Evolutionary conservation across 1,140 invertebrate genomes (phyloP), one percentile per base, ranked within the genome.

Genomic region (Lasioglossum albipes): DNA sequence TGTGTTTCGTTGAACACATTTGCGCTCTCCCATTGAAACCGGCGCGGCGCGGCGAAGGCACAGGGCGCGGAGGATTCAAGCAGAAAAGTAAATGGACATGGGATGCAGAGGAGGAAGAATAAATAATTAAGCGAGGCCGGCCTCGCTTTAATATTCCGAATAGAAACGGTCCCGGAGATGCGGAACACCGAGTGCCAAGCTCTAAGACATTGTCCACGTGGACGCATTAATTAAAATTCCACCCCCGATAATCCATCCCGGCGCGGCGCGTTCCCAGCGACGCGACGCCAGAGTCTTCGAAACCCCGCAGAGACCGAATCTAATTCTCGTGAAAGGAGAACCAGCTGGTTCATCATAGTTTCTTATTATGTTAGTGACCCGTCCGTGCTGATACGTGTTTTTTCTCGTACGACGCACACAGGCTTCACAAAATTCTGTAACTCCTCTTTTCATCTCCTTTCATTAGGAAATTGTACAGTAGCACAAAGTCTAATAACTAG

Each of bases 221-320:
- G 69, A 66, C 72, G 70, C 70, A 79, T 79, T 73, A 79, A 79
- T 79, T 74, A 79, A 67, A 79, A 79, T 79, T 79, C 71, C 77
- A 67, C 20, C 62, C 41, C 2, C 10, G 20, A 41, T 42, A 57
- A 36, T 10, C 12, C 73, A 67, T 59, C 52, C 16, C 45, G 12
- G 5, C 45, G 10, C 45, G 12, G 5, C 45, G 10, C 59, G n/a
- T 22, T 16, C 5, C 12, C n/a, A 27, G 7, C 68, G 0, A 79
- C 27, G 42, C 42, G 61, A 18, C 6, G 41, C 13, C 20, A 18
- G 36, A 64, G n/a, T 2, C 36, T 79, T 45, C 22, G 77, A 42
- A 73, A 52, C 70, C n/a, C 41, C 36, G 49, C 22, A 16, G 36
- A 45, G 31, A 66, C 54, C 69, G 36, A 54, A 49, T 65, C 49